A percentile compares a stretch with the other conserved stretches of the same genome.
phyloP scores from a whole-genome alignment of 1,140 invertebrate species.

The Plodia interpunctella region DNA sequence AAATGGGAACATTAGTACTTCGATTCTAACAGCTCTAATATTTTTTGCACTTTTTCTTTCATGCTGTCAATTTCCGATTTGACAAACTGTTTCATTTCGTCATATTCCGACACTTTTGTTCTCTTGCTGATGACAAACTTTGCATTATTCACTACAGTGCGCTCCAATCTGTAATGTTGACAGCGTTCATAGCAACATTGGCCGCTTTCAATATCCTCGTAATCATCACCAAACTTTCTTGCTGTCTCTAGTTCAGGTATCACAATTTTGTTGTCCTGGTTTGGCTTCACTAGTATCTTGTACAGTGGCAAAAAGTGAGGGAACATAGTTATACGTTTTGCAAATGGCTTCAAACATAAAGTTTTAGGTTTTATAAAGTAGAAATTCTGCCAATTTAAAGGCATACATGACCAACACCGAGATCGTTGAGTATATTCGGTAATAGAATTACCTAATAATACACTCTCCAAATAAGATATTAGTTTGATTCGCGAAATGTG shows the following conservation, averaged over 20 bases:
- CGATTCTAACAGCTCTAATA: slow-evolving; percentile 41
- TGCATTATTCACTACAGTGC: slow-evolving; percentile 77
- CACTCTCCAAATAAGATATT: slow-evolving; percentile 84
- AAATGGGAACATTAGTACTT: not conserved
- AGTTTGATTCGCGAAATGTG: slow-evolving; percentile 83
- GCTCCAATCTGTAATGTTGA: slow-evolving; percentile 57
- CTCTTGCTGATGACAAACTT: slow-evolving; percentile 74
- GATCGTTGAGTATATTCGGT: slow-evolving; percentile 52
- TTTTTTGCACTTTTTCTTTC: slow-evolving; percentile 55
- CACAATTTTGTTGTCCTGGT: slow-evolving; percentile 75
- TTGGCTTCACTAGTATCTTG: slow-evolving; percentile 80
- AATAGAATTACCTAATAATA: slow-evolving; percentile 79
- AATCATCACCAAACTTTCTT: slow-evolving; percentile 60
- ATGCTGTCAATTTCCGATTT: slow-evolving; percentile 40
- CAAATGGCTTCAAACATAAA: slow-evolving; percentile 74
- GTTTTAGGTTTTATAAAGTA: slow-evolving; percentile 60
- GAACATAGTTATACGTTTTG: slow-evolving; percentile 79
- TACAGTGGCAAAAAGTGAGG: slow-evolving; percentile 79
- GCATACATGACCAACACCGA: slow-evolving; percentile 70
- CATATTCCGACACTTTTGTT: slow-evolving; percentile 60
- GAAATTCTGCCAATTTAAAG: slow-evolving; percentile 50
- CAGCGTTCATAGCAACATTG: slow-evolving; percentile 67
- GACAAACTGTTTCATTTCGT: slow-evolving; percentile 61
- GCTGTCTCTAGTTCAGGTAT: slow-evolving; percentile 55
- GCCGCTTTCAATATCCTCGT: slow-evolving; percentile 56